phyloP scores from a whole-genome alignment of 2,113 vertebrate species.

The Triplophysa siluroides region DNA sequence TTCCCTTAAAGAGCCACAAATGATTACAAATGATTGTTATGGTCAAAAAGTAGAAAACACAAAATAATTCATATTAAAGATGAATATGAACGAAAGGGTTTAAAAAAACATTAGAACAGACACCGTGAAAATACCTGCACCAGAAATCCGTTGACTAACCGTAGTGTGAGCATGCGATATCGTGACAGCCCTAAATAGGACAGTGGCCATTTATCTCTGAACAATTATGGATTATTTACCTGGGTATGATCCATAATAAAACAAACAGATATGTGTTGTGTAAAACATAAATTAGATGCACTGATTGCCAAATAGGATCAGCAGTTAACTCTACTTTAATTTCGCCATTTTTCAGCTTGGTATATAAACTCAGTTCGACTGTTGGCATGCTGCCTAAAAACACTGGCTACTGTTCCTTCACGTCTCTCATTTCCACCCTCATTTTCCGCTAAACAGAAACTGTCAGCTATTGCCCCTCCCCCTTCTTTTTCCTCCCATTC shows the following conservation, averaged over 20 bases:
- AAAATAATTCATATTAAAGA: no score
- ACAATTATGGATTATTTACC: background rate
- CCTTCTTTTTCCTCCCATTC: conserved; percentile 44
- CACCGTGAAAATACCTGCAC: no score
- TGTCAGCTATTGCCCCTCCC: conserved; percentile 32
- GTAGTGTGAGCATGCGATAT: no score
- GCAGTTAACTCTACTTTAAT: background rate
- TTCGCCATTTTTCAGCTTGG: background rate
- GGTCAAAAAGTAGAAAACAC: no score
- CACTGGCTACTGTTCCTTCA: background rate
- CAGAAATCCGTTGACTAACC: no score
- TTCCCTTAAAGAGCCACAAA: no score
- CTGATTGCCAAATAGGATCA: background rate
- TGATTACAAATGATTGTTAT: no score
- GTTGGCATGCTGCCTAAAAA: conserved; percentile 2
- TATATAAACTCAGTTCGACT: background rate
- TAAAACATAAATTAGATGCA: background rate
- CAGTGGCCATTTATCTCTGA: background rate
- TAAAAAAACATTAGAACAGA: no score
- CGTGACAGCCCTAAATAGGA: background rate
- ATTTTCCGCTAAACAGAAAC: background rate
- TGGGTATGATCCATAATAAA: background rate
- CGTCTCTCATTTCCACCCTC: conserved; percentile 5
- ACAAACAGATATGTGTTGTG: no score
- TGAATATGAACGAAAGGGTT: no score